A percentile compares a stretch with the other conserved stretches of the same genome.
phyloP scores from a whole-genome alignment of 2,113 vertebrate species.

The Phalacrocorax pelagicus region DNA sequence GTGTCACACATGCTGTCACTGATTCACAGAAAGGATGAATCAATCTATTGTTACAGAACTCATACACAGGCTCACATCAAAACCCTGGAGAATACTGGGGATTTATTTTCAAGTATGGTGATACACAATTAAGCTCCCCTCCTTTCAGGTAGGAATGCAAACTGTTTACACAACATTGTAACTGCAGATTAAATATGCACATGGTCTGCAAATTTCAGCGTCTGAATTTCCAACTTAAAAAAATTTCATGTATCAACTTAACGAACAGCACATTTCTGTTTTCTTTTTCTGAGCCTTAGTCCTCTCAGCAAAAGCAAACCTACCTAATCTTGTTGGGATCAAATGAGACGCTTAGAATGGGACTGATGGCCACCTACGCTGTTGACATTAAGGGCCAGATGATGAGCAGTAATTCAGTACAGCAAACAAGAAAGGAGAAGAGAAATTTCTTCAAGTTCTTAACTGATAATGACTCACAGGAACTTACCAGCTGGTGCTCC shows the following conservation, averaged over 20 bases:
- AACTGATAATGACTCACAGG: not conserved
- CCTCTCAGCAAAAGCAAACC: constrained; percentile 4
- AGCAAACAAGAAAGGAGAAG: not conserved
- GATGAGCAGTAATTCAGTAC: not conserved
- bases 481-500: constrained; percentile 5
- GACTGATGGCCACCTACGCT: not conserved
- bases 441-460: not conserved
- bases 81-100: not conserved
- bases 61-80: not conserved
- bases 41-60: not conserved
- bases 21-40: not conserved
- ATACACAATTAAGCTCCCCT: not conserved
- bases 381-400: not conserved
- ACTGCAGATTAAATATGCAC: not conserved
- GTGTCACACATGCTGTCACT: not conserved
- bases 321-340: not conserved
- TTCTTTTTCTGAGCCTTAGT: not conserved
- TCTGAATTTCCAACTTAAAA: not conserved
- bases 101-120: not conserved
- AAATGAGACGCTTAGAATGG: not conserved
- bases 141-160: not conserved
- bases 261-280: not conserved
- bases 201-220: not conserved
- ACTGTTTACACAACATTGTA: not conserved
- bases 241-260: not conserved